These are phyloP conservation scores for Meteorus sp. DNA, from an alignment of 1,140 invertebrate genomes.

Conservation along the genomic window DNA sequence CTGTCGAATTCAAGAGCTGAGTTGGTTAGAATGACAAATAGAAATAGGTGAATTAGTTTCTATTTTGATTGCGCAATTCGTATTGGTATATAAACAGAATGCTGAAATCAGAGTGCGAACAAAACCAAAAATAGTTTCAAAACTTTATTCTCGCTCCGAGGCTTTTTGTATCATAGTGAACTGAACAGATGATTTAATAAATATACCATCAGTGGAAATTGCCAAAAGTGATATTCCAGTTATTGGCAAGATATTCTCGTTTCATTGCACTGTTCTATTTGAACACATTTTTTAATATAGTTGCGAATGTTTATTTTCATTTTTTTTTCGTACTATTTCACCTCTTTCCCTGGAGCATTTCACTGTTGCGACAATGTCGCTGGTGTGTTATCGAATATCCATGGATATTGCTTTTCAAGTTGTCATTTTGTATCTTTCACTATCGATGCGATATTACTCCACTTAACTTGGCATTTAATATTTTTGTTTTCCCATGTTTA, in stretches of 20 bases:
- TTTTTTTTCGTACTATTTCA: background rate
- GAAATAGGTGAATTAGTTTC: too few species aligned
- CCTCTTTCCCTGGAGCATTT: background rate
- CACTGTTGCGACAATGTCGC: slow-evolving; percentile 5
- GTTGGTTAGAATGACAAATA: too few species aligned
- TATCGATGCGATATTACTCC: slow-evolving; percentile 10
- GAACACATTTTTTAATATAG: slow-evolving; percentile 24
- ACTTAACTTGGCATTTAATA: slow-evolving; percentile 8
- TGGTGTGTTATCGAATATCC: slow-evolving; percentile 18
- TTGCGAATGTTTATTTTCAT: background rate
- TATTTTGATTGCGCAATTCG: too few species aligned
- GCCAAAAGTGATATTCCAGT: slow-evolving; percentile 20
- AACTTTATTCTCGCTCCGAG: slow-evolving; percentile 5
- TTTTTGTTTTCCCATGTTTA: background rate
- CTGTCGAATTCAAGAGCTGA: too few species aligned
- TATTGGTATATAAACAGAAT: too few species aligned
- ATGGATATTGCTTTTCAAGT: slow-evolving; percentile 24
- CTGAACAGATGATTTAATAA: slow-evolving; percentile 6
- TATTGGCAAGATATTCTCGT: slow-evolving; percentile 25
- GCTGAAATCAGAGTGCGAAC: background rate
- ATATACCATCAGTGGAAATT: slow-evolving; percentile 13
- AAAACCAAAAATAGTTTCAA: background rate
- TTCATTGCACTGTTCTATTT: slow-evolving; percentile 17
- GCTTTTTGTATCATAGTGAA: background rate
- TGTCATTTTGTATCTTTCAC: slow-evolving; percentile 18